Evolutionary conservation across 2,888 invertebrate species (phyloP).

Genomic region (Scrobipalpa costella): DNA sequence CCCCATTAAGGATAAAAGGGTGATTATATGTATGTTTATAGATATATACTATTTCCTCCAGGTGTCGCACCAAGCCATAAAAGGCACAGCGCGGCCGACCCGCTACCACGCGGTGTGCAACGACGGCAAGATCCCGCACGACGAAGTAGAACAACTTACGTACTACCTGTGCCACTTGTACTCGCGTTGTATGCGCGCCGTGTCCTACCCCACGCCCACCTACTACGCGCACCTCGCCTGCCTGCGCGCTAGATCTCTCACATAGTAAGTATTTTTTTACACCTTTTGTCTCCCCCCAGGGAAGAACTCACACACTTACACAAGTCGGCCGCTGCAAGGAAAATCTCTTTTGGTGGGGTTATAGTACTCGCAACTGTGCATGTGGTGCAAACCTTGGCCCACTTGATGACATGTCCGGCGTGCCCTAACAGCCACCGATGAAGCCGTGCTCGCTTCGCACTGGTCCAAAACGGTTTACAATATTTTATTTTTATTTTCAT

Average conservation of each 20-base stretch:
- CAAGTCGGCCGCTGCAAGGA: no score
- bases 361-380: no score
- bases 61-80: slow-evolving; percentile 84
- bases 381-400: no score
- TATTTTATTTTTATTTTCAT: no score
- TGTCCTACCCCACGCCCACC: slow-evolving; percentile 93
- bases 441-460: no score
- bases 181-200: slow-evolving; percentile 90
- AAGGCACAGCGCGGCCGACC: slow-evolving; percentile 92
- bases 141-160: slow-evolving; percentile 89
- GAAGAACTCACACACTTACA: no score
- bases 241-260: slow-evolving; percentile 83
- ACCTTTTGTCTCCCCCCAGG: neutral
- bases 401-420: no score
- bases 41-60: slow-evolving; percentile 38
- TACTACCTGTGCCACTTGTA: slow-evolving; percentile 93
- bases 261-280: slow-evolving; percentile 58
- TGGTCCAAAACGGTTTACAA: no score
- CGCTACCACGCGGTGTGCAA: slow-evolving; percentile 93
- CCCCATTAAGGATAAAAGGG: no score
- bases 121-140: slow-evolving; percentile 85
- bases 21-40: no score
- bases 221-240: slow-evolving; percentile 95
- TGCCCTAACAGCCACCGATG: no score
- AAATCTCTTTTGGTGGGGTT: no score